Evolutionary conservation across 1,140 invertebrate genomes (phyloP), one percentile per base, ranked within the genome.

Genomic region (Heliconius congener): DNA sequence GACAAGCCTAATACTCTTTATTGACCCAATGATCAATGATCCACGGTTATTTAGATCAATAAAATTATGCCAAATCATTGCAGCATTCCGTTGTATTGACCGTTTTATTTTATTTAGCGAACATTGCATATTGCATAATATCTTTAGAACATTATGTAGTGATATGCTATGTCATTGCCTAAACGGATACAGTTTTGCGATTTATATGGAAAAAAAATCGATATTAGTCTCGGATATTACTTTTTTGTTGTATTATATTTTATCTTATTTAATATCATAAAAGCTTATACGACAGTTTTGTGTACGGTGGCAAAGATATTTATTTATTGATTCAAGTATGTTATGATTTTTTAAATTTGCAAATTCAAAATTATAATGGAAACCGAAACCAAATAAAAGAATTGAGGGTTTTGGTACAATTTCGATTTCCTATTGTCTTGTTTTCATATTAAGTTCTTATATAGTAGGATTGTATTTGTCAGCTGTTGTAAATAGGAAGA

Each of bases 11-110:
- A 90, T 90, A 89, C 84, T 82, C 83, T 92, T 91, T 92, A 93
- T 94, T 91, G 90, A 89, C 84, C 87, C 84, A 80, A 92, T 93
- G 92, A 94, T 91, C 87, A 93, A 94, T 93, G 92, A 93, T 93
- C 86, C 81, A 92, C 85, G 89, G 86, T 57, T 91, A 93, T 93
- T 93, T 90, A 82, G 90, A 91, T 91, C 90, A 92, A 93, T 93
- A 92, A 92, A 92, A 93, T 92, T 92, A 93, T 94, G 92, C 92
- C 91, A 90, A 91, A 91, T 94, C 92, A 94, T 92, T 87, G 86
- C 83, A 37, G 6, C 79, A 91, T 93, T 94, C 52, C 79, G 80
- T 76, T 70, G 78, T 89, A 87, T 91, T 92, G 89, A 88, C 90
- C 91, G 86, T 91, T 92, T 92, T 90, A 88, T 84, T 87, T 85